These are phyloP conservation scores for Heterotis niloticus DNA, from an alignment of 2,113 vertebrate species.

Conservation along the genomic window DNA sequence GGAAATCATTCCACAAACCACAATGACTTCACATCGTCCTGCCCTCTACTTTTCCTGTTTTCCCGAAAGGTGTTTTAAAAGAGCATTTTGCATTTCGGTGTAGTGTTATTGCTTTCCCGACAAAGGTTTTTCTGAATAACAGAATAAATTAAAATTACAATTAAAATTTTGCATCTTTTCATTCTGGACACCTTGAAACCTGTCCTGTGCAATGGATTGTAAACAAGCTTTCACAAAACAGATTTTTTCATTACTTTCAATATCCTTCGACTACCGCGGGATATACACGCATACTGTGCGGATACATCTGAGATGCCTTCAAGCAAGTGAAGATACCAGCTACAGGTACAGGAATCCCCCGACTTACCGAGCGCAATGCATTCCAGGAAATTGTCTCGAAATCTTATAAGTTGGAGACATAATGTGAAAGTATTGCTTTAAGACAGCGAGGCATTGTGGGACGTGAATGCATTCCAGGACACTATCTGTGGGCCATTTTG, in stretches of 20 bases:
- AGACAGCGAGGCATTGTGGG: too few species aligned
- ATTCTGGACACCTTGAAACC: conserved; percentile 40
- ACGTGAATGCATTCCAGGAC: too few species aligned
- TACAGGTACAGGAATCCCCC: neutral
- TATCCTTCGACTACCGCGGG: conserved; percentile 28
- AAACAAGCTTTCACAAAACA: too few species aligned
- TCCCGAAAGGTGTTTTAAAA: conserved; percentile 52
- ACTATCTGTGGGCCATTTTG: too few species aligned
- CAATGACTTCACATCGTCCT: conserved; percentile 1
- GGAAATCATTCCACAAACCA: neutral
- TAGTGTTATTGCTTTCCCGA: conserved; percentile 49
- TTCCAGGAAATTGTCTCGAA: too few species aligned
- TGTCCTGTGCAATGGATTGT: conserved; percentile 26
- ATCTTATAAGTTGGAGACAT: too few species aligned
- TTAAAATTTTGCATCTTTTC: conserved; percentile 57
- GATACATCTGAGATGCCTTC: neutral
- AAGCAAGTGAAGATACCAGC: too few species aligned
- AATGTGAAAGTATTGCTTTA: too few species aligned
- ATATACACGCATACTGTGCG: conserved; percentile 35
- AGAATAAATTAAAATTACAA: conserved; percentile 67
- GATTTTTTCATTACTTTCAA: too few species aligned
- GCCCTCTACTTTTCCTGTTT: conserved; percentile 38
- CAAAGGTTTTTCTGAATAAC: conserved; percentile 58
- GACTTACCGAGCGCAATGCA: too few species aligned
- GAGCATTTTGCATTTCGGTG: conserved; percentile 64